Percentiles rank a stretch among this genome's conserved stretches.
Conservation (phyloP, 2,113 vertebrate species). For the Brienomyrus brachyistius region DNA sequence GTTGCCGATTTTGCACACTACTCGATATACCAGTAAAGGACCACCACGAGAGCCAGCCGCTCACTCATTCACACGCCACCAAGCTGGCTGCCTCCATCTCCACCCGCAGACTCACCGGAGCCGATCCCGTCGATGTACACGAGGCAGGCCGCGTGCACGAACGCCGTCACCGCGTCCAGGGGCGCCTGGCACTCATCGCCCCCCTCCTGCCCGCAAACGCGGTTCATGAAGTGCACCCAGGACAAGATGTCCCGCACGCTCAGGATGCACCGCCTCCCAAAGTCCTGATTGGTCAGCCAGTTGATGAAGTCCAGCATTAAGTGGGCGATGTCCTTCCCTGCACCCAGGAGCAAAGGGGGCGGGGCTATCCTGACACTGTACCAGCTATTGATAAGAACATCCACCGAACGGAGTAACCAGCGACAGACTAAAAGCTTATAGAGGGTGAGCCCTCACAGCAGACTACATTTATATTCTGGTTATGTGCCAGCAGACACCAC, state of each 20-base stretch:
- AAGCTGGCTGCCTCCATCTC: neutral
- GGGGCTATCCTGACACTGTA: neutral
- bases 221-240: slow-evolving; percentile 89
- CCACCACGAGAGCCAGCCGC: rapidly evolving
- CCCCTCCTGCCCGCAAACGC: slow-evolving; percentile 56
- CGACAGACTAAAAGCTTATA: neutral
- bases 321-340: slow-evolving; percentile 77
- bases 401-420: neutral
- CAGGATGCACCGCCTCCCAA: slow-evolving; percentile 79
- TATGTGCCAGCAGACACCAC: neutral
- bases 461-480: neutral
- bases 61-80: neutral
- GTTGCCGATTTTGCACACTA: neutral
- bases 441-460: no score
- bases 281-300: slow-evolving; percentile 85
- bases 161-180: slow-evolving; percentile 67
- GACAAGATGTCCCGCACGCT: slow-evolving; percentile 87
- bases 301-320: slow-evolving; percentile 90
- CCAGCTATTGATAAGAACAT: neutral
- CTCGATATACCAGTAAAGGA: neutral
- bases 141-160: slow-evolving; percentile 88
- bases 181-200: slow-evolving; percentile 46
- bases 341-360: neutral
- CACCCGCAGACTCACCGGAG: slow-evolving; percentile 66
- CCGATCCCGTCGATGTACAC: slow-evolving; percentile 90